Percentiles rank a stretch among this genome's conserved stretches.
Evolutionary conservation across 1,140 invertebrate species (phyloP).

Genomic region (Drosophila parvula): DNA sequence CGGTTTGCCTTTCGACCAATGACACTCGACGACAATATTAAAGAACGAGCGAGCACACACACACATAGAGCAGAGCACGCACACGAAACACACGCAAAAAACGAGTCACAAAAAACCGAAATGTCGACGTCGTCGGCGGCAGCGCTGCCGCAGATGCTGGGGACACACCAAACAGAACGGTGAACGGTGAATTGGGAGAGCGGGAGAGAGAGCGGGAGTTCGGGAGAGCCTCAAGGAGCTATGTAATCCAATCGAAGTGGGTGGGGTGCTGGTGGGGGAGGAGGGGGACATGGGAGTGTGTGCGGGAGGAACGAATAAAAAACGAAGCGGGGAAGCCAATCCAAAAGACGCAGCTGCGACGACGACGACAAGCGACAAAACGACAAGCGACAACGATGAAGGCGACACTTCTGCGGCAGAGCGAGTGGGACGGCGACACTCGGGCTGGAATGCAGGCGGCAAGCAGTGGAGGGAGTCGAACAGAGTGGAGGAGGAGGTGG

Average conservation of each 20-base stretch:
- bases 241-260: conserved; percentile 80
- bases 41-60: conserved; percentile 57
- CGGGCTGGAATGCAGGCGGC: conserved; percentile 38
- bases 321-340: conserved; percentile 78
- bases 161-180: conserved; percentile 36
- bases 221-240: conserved; percentile 41
- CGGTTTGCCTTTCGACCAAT: conserved; percentile 76
- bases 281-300: conserved; percentile 2
- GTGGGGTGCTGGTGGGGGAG: conserved; percentile 10
- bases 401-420: conserved; percentile 32
- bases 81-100: conserved; percentile 46
- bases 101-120: conserved; percentile 75
- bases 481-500: not conserved
- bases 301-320: conserved; percentile 58
- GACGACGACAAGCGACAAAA: conserved; percentile 59
- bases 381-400: conserved; percentile 54
- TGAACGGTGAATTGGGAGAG: conserved; percentile 44
- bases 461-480: not conserved
- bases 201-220: conserved; percentile 46
- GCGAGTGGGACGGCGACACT: conserved; percentile 44
- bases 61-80: conserved; percentile 15
- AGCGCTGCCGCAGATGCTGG: conserved; percentile 58
- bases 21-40: conserved; percentile 84
- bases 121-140: conserved; percentile 60
- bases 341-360: conserved; percentile 73